Percentiles rank a stretch among this genome's conserved stretches.
These are phyloP conservation scores for Zygaena filipendulae DNA, from an alignment of 2,888 invertebrate genomes.

Conservation along the genomic window DNA sequence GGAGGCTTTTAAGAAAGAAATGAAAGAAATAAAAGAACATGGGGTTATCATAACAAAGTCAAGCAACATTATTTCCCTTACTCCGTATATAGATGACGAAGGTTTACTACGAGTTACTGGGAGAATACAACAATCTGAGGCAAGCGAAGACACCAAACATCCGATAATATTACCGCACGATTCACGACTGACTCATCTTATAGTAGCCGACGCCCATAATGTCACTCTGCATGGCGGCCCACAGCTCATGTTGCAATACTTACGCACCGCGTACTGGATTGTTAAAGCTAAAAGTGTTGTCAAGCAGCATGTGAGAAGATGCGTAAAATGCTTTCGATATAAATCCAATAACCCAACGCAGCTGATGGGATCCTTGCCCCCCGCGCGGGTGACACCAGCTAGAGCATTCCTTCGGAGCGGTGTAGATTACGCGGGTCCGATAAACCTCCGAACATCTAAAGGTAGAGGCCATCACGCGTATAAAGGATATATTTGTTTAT, in stretches of 20 bases:
- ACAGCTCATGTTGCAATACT: conserved; percentile 3
- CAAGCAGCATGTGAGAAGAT: conserved; percentile 5
- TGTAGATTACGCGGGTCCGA: conserved; percentile 14
- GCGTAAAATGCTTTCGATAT: conserved; percentile 6
- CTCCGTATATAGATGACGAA: conserved; percentile 15
- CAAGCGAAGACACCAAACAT: conserved; percentile 13
- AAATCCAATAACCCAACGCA: too few species aligned
- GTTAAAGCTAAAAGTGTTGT: conserved; percentile 5
- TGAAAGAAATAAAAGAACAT: too few species aligned
- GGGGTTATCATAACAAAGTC: too few species aligned
- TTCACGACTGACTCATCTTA: too few species aligned
- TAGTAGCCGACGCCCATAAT: conserved; percentile 1
- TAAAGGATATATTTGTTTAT: conserved; percentile 13
- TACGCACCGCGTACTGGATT: conserved; percentile 8
- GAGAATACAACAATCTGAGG: conserved; percentile 14
- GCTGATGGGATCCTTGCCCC: conserved; percentile 10
- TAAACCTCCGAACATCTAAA: conserved; percentile 6
- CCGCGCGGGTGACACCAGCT: too few species aligned
- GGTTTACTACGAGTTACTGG: conserved; percentile 18
- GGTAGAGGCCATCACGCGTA: conserved; percentile 10
- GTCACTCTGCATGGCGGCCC: conserved; percentile 7
- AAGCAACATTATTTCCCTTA: conserved; percentile 8
- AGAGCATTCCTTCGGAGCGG: too few species aligned
- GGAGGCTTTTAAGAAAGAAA: too few species aligned
- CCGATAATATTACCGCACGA: too few species aligned